Percentiles rank a stretch among this genome's conserved stretches.
These are phyloP conservation scores for Pogonocichla stellata DNA, from an alignment of 2,113 vertebrate species.

Conservation along the genomic window DNA sequence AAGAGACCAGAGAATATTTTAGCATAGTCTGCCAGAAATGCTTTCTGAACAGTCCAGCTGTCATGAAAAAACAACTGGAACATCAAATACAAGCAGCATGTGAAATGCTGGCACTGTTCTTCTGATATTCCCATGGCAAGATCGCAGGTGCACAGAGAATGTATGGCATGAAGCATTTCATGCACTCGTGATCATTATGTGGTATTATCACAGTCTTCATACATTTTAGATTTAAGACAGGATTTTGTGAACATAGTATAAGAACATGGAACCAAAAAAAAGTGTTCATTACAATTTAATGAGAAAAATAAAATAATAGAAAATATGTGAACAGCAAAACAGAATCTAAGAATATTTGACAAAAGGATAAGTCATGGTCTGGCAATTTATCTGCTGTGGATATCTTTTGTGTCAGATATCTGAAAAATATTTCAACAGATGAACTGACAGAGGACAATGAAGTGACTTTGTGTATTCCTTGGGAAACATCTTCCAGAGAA, in stretches of 20 bases:
- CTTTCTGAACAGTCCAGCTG: not conserved
- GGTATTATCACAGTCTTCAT: constrained; percentile 25
- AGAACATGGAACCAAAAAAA: not conserved
- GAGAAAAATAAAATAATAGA: not conserved
- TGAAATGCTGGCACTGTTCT: not conserved
- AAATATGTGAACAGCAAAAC: not conserved
- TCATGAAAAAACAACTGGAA: not conserved
- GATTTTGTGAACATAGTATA: not conserved
- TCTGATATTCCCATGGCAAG: not conserved
- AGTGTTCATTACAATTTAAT: not conserved
- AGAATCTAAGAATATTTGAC: not conserved
- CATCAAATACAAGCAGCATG: not conserved
- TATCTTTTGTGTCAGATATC: not conserved
- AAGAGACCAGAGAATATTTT: constrained; percentile 2
- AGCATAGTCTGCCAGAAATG: not conserved
- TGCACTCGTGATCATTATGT: constrained; percentile 14
- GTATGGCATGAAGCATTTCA: not conserved
- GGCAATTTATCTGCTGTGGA: not conserved
- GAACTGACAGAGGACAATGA: not conserved
- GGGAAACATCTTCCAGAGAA: not conserved
- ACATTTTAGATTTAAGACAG: not conserved
- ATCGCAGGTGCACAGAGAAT: not conserved
- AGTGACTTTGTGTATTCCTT: not conserved
- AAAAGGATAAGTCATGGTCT: not conserved
- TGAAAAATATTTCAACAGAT: not conserved